These are phyloP conservation scores for Corythaeola cristata DNA, from an alignment of 2,113 vertebrate species.

Conservation along the genomic window DNA sequence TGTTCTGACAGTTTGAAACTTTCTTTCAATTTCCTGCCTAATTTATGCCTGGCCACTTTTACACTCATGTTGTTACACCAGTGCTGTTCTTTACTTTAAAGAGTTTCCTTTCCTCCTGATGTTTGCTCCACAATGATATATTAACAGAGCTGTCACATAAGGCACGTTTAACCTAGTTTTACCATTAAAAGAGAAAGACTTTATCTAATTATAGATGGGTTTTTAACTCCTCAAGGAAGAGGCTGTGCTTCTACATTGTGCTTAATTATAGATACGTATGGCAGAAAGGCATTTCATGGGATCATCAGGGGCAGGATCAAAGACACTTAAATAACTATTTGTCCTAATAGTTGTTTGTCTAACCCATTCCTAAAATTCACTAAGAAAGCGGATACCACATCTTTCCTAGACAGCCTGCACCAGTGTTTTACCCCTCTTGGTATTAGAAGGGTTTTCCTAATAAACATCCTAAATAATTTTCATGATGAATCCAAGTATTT, in stretches of 20 bases:
- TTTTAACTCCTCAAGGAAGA: constrained; percentile 28
- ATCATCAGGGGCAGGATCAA: neutral
- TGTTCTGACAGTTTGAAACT: constrained; percentile 44
- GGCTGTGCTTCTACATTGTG: neutral
- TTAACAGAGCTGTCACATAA: constrained; percentile 23
- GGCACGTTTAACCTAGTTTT: constrained; percentile 44
- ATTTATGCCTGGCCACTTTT: constrained; percentile 44
- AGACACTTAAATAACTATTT: neutral
- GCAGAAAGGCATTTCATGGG: neutral
- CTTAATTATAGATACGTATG: neutral
- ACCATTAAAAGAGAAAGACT: constrained; percentile 10
- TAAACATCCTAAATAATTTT: neutral
- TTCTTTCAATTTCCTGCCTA: constrained; percentile 55
- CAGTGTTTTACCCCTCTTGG: neutral
- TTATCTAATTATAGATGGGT: constrained; percentile 4
- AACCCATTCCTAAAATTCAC: neutral
- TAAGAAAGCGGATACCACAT: neutral
- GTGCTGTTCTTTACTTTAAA: constrained; percentile 18
- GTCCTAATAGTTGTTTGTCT: neutral
- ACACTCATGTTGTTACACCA: neutral
- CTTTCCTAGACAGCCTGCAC: neutral
- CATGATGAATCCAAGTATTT: neutral
- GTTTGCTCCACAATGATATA: neutral
- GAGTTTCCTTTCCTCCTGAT: constrained; percentile 20
- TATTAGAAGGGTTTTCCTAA: neutral